Base-by-base conservation (phyloP, 2,113 vertebrate genomes). In the Mixornis gularis region DNA sequence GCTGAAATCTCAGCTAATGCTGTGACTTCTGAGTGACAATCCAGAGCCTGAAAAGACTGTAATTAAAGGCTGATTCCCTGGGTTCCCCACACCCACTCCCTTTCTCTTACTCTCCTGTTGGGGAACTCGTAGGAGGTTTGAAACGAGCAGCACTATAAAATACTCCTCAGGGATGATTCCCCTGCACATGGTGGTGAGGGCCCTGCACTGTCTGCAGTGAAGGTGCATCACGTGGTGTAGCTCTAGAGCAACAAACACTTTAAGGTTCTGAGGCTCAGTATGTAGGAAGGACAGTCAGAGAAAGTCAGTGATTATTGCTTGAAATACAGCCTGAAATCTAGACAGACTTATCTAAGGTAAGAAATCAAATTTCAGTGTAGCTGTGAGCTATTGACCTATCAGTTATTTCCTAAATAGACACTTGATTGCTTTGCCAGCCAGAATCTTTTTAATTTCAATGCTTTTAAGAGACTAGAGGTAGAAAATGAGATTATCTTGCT, bases 61-160 rank as follows among this genome's bases (percentile, higher is more conserved):
- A 38, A n/a, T n/a, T 56, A 12, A 40, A 44, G 73, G 65, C 40
- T 79, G 87, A 29, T 79, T 79, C 89, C 64, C 64, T 84, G 3
- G 9, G 70, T 95, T 91, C 30, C 91, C 70, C 87, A 89, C 93
- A 38, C 81, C 73, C 70, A 63, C 81, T 85, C 38, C 58, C 66
- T 91, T 69, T 85, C 85, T 64, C 49, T 77, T 81, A 44, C 81
- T 84, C 41, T 89, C 25, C 16, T 2, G 15, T 3, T 72, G 62
- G 66, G 89, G 63, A 88, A 36, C 83, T 59, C 0, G 34, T 62
- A 18, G 92, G 89, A 93, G 85, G 74, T 53, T 85, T 89, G 38
- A 64, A 85, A 46, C 0, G 3, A 92, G 49, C 73, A 52, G 51
- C 62, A 32, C 84, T 81, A 7, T 36, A 7, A 87, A 69, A 62